phyloP scores from a whole-genome alignment of 2,797 vertebrate genomes.

The Leptodactylus fallax region DNA sequence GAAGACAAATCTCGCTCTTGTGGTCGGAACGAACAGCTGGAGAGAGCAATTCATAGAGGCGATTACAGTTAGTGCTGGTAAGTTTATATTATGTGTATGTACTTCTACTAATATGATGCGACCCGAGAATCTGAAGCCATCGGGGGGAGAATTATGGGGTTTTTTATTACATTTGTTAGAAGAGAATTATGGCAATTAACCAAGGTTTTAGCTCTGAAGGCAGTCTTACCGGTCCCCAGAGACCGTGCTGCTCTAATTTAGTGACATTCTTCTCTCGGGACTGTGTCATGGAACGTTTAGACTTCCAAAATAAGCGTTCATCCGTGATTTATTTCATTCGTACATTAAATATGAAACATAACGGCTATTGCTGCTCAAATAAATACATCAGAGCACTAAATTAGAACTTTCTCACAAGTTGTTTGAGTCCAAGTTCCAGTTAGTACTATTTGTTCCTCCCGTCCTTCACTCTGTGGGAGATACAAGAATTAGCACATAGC shows the following conservation, averaged over 20 bases:
- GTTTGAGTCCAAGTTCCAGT: neutral
- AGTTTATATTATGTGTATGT: slow-evolving; percentile 67
- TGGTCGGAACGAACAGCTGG: slow-evolving; percentile 96
- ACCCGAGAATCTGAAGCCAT: neutral
- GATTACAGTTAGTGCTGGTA: slow-evolving; percentile 92
- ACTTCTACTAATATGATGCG: neutral
- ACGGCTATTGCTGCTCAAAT: neutral
- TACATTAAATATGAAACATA: slow-evolving; percentile 11
- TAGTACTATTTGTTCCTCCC: neutral
- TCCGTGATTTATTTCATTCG: neutral
- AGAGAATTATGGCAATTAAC: neutral
- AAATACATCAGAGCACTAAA: neutral
- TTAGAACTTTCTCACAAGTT: neutral
- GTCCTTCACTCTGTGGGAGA: neutral
- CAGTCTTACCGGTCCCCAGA: neutral
- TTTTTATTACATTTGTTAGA: slow-evolving; percentile 14
- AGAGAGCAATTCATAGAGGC: slow-evolving; percentile 96
- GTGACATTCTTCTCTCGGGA: neutral
- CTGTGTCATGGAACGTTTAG: slow-evolving; percentile 5
- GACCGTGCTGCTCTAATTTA: neutral
- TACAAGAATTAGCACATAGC: neutral
- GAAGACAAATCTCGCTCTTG: slow-evolving; percentile 95
- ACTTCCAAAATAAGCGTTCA: neutral
- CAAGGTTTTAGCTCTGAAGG: neutral
- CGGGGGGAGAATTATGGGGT: neutral